These are phyloP conservation scores for Laterallus jamaicensis DNA, from an alignment of 2,113 vertebrate genomes.

Conservation along the genomic window DNA sequence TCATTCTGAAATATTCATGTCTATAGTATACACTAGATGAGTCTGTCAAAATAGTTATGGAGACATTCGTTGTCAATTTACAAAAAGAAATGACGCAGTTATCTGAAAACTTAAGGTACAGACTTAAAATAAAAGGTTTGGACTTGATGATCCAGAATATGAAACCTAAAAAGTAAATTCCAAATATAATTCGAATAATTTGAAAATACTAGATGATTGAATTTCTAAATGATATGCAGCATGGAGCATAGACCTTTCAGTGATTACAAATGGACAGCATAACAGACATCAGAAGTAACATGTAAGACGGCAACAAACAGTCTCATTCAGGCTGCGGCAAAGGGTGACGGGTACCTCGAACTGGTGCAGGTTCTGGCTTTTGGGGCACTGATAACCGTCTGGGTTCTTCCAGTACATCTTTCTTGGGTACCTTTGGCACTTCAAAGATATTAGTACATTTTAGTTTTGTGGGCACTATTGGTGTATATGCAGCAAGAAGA, in stretches of 20 bases:
- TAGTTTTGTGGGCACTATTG: neutral
- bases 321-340: neutral
- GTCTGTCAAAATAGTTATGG: neutral
- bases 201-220: neutral
- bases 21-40: neutral
- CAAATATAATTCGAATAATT: neutral
- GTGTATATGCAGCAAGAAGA: neutral
- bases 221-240: neutral
- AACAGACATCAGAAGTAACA: neutral
- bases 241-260: rapidly evolving
- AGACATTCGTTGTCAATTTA: neutral
- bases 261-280: neutral
- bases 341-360: constrained; percentile 33
- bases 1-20: neutral
- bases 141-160: neutral
- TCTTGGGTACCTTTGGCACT: constrained; percentile 65
- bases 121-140: neutral
- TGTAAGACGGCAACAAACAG: neutral
- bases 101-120: neutral
- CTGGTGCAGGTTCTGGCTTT: constrained; percentile 40
- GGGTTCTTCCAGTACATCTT: constrained; percentile 58
- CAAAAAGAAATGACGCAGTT: rapidly evolving
- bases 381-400: constrained; percentile 51
- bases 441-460: constrained; percentile 76
- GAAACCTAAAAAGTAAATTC: neutral